phyloP scores from a whole-genome alignment of 2,888 invertebrate genomes.

The Spilarctia lutea region DNA sequence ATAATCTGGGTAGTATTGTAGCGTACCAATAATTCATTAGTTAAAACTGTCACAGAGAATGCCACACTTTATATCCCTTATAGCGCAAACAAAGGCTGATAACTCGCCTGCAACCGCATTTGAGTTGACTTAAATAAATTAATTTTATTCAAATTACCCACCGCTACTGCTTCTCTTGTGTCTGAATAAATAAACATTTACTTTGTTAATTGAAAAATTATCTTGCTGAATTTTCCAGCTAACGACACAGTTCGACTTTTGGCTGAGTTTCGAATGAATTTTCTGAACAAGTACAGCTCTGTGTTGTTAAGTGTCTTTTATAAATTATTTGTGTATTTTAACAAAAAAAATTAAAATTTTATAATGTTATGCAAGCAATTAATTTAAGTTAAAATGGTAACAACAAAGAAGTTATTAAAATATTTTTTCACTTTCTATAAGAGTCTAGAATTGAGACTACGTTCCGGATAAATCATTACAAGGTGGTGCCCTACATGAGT shows the following conservation, averaged over 20 bases:
- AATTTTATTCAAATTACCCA: conserved; percentile 67
- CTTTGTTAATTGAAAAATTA: conserved; percentile 68
- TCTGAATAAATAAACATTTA: conserved; percentile 65
- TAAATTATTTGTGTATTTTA: background rate
- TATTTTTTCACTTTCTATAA: background rate
- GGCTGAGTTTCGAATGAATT: background rate
- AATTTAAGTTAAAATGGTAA: background rate
- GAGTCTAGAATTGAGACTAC: background rate
- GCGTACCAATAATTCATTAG: conserved; percentile 19
- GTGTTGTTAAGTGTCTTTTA: background rate
- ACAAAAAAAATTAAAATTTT: background rate
- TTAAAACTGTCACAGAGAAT: conserved; percentile 21
- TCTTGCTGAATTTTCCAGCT: conserved; percentile 41
- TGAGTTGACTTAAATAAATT: conserved; percentile 61
- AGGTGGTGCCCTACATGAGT: background rate
- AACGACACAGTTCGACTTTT: conserved; percentile 12
- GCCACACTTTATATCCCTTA: conserved; percentile 11
- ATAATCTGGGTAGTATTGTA: conserved; percentile 3
- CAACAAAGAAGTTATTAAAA: background rate
- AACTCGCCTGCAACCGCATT: conserved; percentile 44
- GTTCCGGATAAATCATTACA: background rate
- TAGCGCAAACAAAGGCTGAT: conserved; percentile 44
- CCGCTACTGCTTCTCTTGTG: conserved; percentile 35
- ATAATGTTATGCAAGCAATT: background rate
- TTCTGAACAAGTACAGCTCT: background rate